These are phyloP conservation scores for Ferdinandea cuprea DNA, from an alignment of 2,888 invertebrate species.

Conservation along the genomic window DNA sequence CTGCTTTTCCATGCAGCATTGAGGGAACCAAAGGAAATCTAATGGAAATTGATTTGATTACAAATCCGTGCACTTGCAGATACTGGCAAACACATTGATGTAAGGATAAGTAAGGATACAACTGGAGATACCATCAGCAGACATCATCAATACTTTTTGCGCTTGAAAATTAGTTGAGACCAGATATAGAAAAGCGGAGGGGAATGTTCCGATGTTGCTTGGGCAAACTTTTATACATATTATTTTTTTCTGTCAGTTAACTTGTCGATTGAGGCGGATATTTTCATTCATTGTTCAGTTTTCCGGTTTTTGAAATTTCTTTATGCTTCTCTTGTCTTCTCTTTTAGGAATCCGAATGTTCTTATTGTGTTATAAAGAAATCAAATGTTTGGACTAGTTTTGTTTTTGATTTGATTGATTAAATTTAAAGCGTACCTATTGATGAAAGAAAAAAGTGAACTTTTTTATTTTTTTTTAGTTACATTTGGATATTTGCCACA, in stretches of 20 bases:
- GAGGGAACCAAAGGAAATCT: constrained; percentile 44
- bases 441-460: no score
- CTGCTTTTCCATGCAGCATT: constrained; percentile 2
- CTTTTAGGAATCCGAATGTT: no score
- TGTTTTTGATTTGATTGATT: constrained; percentile 11
- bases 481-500: no score
- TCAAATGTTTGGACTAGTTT: no score
- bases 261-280: constrained; percentile 35
- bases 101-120: constrained; percentile 41
- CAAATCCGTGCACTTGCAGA: constrained; percentile 40
- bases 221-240: constrained; percentile 20
- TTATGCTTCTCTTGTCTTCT: neutral
- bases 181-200: neutral
- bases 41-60: constrained; percentile 61
- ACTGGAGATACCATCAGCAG: constrained; percentile 40
- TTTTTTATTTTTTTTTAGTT: no score
- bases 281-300: constrained; percentile 28
- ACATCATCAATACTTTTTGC: constrained; percentile 28
- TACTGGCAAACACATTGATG: constrained; percentile 16
- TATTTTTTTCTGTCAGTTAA: constrained; percentile 33
- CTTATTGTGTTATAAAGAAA: neutral
- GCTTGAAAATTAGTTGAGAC: constrained; percentile 19
- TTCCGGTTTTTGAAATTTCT: neutral
- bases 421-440: constrained; percentile 11
- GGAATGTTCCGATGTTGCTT: constrained; percentile 20